Percentiles rank a stretch among this genome's conserved stretches.
These are phyloP conservation scores for Halcyon smyrnensis DNA, from an alignment of 2,797 vertebrate genomes.

Conservation along the genomic window DNA sequence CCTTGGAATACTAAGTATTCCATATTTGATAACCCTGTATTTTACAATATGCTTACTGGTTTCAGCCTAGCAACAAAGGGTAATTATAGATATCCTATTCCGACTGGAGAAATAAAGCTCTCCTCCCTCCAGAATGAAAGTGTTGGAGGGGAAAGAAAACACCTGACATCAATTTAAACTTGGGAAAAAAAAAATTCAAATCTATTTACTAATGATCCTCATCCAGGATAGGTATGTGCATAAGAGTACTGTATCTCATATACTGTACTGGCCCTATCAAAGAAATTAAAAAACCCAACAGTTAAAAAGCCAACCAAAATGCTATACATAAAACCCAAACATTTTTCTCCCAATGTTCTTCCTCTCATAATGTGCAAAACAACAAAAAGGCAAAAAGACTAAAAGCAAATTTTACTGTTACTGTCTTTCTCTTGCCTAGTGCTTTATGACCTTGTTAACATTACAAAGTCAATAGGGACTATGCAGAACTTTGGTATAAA, in stretches of 20 bases:
- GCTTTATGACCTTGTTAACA: slow-evolving; percentile 81
- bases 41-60: slow-evolving; percentile 73
- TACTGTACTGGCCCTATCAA: slow-evolving; percentile 75
- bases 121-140: slow-evolving; percentile 68
- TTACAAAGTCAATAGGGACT: slow-evolving; percentile 81
- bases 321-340: slow-evolving; percentile 58
- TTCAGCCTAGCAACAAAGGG: slow-evolving; percentile 71
- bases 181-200: slow-evolving; percentile 4
- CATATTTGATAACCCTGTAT: slow-evolving; percentile 77
- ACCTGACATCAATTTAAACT: slow-evolving; percentile 47
- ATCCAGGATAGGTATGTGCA: slow-evolving; percentile 75
- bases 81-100: slow-evolving; percentile 70
- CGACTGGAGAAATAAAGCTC: slow-evolving; percentile 76
- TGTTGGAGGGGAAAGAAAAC: slow-evolving; percentile 29
- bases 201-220: slow-evolving; percentile 66
- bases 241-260: slow-evolving; percentile 78
- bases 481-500: slow-evolving; percentile 91
- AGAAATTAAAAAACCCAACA: slow-evolving; percentile 68
- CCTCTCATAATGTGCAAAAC: slow-evolving; percentile 91
- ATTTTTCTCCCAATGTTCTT: slow-evolving; percentile 75
- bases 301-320: slow-evolving; percentile 70
- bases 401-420: slow-evolving; percentile 81
- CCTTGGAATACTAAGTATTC: slow-evolving; percentile 73
- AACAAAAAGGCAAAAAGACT: slow-evolving; percentile 87
- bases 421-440: slow-evolving; percentile 84